Conservation (phyloP, 2,797 vertebrate species). For the Pipistrellus kuhlii region DNA sequence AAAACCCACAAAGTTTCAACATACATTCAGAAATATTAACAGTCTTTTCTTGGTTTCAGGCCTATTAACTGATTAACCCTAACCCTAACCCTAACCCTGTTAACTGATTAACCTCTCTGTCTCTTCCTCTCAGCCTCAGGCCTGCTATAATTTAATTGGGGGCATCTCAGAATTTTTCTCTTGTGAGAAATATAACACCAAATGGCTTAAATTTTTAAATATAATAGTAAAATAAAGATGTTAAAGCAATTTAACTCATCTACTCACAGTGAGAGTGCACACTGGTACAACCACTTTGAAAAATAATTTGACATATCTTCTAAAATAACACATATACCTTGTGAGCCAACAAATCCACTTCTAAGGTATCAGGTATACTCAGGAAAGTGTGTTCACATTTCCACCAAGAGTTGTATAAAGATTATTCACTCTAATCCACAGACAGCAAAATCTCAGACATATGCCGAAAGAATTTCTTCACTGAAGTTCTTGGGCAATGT, state of each 20-base stretch:
- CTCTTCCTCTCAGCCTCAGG: neutral
- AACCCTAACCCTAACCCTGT: too few relatives aligned
- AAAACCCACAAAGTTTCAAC: neutral
- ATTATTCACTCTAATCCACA: neutral
- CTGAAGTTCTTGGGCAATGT: too few relatives aligned
- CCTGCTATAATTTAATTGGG: neutral
- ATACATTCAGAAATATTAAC: neutral
- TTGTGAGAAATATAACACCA: neutral
- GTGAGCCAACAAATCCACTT: constrained; percentile 32
- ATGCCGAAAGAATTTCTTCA: too few relatives aligned
- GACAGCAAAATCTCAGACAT: too few relatives aligned
- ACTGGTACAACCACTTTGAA: neutral
- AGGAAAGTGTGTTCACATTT: neutral
- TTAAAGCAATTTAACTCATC: constrained; percentile 18
- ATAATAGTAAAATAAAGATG: constrained; percentile 52
- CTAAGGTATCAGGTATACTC: neutral
- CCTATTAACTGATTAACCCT: neutral
- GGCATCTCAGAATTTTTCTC: neutral
- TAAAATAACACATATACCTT: constrained; percentile 7
- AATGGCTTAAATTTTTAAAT: constrained; percentile 30
- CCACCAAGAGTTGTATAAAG: neutral
- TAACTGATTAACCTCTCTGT: neutral
- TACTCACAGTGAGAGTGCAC: neutral
- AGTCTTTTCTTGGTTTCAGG: neutral
- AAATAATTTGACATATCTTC: constrained; percentile 41